phyloP scores from a whole-genome alignment of 2,797 vertebrate genomes.

The Bradypodion ventrale region DNA sequence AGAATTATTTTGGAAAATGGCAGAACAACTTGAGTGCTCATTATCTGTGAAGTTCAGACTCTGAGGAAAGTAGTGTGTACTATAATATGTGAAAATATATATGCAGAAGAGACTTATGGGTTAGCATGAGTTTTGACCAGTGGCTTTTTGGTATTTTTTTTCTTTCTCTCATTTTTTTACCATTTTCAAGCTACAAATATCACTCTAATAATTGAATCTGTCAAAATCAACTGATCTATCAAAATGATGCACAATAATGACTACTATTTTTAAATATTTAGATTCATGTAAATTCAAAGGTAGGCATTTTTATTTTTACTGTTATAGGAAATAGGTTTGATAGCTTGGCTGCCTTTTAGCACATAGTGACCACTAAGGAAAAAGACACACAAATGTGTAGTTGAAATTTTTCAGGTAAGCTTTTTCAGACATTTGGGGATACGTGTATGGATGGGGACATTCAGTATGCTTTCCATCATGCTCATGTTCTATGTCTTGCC shows the following conservation, averaged over 20 bases:
- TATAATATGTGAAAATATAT: not conserved
- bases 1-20: constrained; percentile 36
- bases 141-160: not conserved
- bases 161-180: not conserved
- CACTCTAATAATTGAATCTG: not conserved
- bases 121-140: not conserved
- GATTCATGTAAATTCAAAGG: not conserved
- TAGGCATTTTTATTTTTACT: not conserved
- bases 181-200: not conserved
- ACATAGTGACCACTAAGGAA: not conserved
- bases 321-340: not conserved
- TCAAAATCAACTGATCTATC: not conserved
- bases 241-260: not conserved
- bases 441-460: not conserved
- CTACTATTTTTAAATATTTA: not conserved
- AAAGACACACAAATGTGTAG: no score
- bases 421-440: not conserved
- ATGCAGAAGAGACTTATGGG: not conserved
- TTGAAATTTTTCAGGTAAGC: not conserved
- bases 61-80: not conserved
- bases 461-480: no score
- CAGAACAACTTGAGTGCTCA: constrained; percentile 6
- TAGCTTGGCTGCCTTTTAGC: not conserved
- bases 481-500: not conserved
- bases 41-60: constrained; percentile 11